Conservation (phyloP, 2,113 vertebrate species). For the Carettochelys insculpta region DNA sequence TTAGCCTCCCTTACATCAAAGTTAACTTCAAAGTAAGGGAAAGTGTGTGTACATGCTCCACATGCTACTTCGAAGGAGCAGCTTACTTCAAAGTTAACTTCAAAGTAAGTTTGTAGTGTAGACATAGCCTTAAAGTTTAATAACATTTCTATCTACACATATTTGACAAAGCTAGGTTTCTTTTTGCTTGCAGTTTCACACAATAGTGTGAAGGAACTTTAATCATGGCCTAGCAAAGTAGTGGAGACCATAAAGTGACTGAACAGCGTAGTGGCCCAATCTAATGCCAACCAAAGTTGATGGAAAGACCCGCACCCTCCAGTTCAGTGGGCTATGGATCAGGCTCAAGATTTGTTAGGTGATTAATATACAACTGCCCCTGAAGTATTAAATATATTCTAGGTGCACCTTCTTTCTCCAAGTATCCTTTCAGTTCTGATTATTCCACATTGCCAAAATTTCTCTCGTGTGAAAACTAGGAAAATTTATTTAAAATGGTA, state of each 20-base stretch:
- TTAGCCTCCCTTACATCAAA: too few relatives aligned
- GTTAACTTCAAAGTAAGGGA: too few relatives aligned
- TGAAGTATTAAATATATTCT: background rate
- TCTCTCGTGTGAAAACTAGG: background rate
- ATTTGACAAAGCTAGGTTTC: background rate
- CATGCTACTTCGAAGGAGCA: too few relatives aligned
- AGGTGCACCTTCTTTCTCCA: background rate
- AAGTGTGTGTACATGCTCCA: too few relatives aligned
- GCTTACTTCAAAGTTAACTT: too few relatives aligned
- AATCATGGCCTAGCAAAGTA: background rate
- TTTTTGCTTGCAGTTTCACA: constrained; percentile 6
- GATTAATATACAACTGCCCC: background rate
- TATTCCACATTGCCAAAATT: background rate
- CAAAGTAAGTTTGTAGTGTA: too few relatives aligned
- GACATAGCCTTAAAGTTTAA: too few relatives aligned
- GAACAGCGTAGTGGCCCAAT: background rate
- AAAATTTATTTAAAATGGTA: background rate
- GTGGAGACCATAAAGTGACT: background rate
- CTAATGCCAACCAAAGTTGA: background rate
- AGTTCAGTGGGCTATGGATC: background rate
- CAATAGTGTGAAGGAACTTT: background rate
- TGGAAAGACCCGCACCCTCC: background rate
- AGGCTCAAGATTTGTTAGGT: background rate
- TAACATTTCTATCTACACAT: background rate
- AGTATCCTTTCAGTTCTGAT: background rate